Evolutionary conservation across 2,797 vertebrate genomes (phyloP).

Genomic region (Glyptemys insculpta): DNA sequence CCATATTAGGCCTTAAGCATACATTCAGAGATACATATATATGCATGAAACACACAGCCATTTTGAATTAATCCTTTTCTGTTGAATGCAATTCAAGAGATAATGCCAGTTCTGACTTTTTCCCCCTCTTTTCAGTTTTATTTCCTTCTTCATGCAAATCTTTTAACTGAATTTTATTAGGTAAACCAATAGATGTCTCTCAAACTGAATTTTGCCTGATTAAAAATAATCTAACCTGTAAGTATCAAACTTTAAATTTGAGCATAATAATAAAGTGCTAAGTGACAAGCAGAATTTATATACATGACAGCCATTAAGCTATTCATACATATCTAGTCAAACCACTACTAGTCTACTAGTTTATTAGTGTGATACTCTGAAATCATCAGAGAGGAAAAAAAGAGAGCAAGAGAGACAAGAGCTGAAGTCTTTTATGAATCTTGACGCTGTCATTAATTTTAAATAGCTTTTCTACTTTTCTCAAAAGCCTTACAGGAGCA

Average conservation of each 20-base stretch:
- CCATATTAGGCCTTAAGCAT: neutral
- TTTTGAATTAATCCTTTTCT: neutral
- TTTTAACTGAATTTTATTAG: neutral
- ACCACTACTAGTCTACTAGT: neutral
- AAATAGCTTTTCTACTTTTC: neutral
- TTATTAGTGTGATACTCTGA: neutral
- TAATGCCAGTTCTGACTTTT: neutral
- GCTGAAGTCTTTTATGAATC: neutral
- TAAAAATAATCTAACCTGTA: neutral
- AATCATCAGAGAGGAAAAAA: neutral
- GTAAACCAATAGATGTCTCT: neutral
- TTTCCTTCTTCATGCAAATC: neutral
- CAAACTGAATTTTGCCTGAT: neutral
- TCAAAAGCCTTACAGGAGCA: neutral
- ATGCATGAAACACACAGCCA: neutral
- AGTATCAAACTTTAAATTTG: neutral
- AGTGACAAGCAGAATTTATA: constrained; percentile 12
- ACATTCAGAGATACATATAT: neutral
- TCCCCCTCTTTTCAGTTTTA: neutral
- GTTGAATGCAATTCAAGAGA: neutral
- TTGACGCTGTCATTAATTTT: neutral
- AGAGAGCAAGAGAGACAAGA: neutral
- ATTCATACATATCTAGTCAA: neutral
- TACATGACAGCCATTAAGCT: neutral
- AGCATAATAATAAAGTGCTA: neutral